These are phyloP conservation scores for Leptopilina clavipes DNA, from an alignment of 1,140 invertebrate species.

Conservation along the genomic window DNA sequence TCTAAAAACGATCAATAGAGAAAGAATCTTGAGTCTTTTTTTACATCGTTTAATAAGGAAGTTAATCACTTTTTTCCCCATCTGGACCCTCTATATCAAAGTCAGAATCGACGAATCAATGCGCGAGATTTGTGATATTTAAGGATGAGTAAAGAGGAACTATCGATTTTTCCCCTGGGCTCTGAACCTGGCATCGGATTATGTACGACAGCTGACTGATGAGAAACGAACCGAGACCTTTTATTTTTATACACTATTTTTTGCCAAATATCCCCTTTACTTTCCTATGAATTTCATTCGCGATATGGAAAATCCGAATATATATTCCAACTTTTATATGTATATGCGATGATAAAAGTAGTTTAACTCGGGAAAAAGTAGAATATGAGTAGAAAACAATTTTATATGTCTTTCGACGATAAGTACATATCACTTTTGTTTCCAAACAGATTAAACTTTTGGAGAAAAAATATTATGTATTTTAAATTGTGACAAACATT, in stretches of 20 bases:
- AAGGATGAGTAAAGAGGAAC: constrained; percentile 1
- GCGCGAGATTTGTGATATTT: constrained; percentile 3
- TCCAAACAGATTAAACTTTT: no score
- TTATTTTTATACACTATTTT: constrained; percentile 10
- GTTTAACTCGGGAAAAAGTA: background rate
- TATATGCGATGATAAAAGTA: background rate
- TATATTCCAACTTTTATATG: background rate
- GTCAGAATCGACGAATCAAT: background rate
- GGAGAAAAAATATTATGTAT: no score
- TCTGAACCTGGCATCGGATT: background rate
- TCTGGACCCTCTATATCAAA: background rate
- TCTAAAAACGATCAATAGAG: no score
- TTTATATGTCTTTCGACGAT: no score
- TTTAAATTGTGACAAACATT: no score
- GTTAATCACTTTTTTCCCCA: background rate
- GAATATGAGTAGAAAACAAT: no score
- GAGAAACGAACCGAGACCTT: constrained; percentile 11
- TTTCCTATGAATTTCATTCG: background rate
- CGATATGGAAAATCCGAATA: background rate
- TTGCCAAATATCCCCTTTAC: constrained; percentile 3
- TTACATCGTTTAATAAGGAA: background rate
- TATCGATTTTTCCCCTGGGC: constrained; percentile 2
- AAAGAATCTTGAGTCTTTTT: background rate
- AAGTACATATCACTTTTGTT: no score
- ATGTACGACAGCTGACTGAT: background rate